Conservation (phyloP, 1,140 invertebrate genomes). For the Spodoptera litura region DNA sequence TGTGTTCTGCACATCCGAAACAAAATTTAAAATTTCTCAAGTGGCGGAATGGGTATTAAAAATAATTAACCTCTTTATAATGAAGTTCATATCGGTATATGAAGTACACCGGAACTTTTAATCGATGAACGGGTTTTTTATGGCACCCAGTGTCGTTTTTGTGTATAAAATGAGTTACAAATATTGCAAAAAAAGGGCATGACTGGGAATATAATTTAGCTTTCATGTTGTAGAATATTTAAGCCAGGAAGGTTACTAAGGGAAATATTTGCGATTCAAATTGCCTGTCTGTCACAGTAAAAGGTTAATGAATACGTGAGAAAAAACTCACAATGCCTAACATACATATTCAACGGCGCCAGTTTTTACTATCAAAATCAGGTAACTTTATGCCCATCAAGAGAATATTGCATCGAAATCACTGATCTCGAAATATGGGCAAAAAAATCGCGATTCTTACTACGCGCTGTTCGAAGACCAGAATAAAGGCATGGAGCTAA, state of each 20-base stretch:
- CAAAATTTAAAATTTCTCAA: background rate
- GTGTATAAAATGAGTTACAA: background rate
- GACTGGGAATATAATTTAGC: background rate
- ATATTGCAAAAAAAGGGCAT: background rate
- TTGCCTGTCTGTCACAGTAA: background rate
- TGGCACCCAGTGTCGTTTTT: background rate
- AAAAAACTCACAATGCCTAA: conserved; percentile 1
- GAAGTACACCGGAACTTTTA: conserved; percentile 29
- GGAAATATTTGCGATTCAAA: background rate
- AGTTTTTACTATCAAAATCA: conserved; percentile 12
- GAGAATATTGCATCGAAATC: conserved; percentile 34
- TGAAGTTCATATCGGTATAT: conserved; percentile 16
- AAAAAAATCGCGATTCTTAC: conserved; percentile 20
- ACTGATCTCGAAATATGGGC: conserved; percentile 14
- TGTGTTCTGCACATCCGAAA: conserved; percentile 26
- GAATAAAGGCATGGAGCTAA: conserved; percentile 22
- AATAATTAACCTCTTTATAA: background rate
- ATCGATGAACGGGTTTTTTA: conserved; percentile 36
- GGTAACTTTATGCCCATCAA: conserved; percentile 30
- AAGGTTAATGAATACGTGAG: background rate
- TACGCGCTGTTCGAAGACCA: conserved; percentile 7
- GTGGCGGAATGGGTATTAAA: background rate
- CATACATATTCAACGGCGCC: conserved; percentile 2
- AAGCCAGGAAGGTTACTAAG: background rate
- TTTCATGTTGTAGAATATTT: background rate